Evolutionary conservation across 2,797 vertebrate species (phyloP).

Genomic region (Netta rufina): DNA sequence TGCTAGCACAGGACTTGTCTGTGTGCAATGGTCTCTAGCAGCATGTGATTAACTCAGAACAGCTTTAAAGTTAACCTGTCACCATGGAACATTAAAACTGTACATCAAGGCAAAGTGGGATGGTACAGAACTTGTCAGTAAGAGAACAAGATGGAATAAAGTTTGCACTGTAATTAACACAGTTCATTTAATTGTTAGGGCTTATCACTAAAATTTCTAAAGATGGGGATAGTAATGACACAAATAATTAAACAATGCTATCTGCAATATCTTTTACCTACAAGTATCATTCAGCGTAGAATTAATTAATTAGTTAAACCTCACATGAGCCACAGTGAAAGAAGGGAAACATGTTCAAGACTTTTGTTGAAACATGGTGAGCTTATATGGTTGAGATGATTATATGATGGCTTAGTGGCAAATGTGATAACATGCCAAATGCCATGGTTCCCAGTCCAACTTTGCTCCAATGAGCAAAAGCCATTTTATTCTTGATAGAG

Average conservation of each 20-base stretch:
- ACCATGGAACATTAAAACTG: neutral
- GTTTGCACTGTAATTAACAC: slow-evolving; percentile 31
- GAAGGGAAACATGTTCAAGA: neutral
- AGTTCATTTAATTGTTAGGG: slow-evolving; percentile 21
- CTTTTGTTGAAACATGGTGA: neutral
- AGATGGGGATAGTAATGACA: neutral
- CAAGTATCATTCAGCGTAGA: neutral
- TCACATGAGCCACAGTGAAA: neutral
- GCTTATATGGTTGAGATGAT: neutral
- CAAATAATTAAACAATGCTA: slow-evolving; percentile 10
- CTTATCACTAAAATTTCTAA: slow-evolving; percentile 11
- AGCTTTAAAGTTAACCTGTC: slow-evolving; percentile 25
- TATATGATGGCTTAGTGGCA: neutral
- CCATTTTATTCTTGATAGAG: neutral
- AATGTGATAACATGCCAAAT: neutral
- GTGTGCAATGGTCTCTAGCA: neutral
- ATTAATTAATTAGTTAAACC: neutral
- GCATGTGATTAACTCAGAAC: slow-evolving; percentile 30
- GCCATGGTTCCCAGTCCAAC: neutral
- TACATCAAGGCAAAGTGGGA: neutral
- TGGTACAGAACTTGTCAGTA: neutral
- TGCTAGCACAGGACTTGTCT: neutral
- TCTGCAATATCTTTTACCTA: neutral
- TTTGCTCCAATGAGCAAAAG: neutral
- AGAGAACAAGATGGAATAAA: neutral